Base-by-base conservation (phyloP, 1,140 invertebrate genomes). In the Cotesia chilonis region DNA sequence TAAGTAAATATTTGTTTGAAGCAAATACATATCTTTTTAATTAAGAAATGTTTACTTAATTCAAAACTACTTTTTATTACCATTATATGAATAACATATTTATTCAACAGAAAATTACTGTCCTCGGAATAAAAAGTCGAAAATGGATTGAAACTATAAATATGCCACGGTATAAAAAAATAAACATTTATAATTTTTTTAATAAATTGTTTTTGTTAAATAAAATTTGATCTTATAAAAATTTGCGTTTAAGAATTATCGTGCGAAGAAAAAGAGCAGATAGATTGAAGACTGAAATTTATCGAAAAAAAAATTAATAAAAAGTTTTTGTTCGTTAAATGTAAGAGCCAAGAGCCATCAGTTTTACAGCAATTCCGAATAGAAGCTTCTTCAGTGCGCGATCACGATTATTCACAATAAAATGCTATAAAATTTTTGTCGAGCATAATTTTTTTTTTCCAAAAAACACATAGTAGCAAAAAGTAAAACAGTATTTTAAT, bases 221-320 rank as follows among this genome's bases (percentile, higher is more conserved):
- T 57, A 57, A 57, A 57, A 57, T 20, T 36, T 12, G 61, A 64
- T 38, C 41, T 52, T 51, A 51, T 70, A 67, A 75, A 73, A 70
- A 71, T 37, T 68, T 41, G 41, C 37, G 71, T 71, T 35, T 67
- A 61, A 72, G 10, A 47, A 10, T 47, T 47, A 47, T 47, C 41
- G 41, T 47, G 41, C 38, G 60, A 66, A 67, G 4, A 64, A 68
- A 68, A 63, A 68, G 36, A 54, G n/a, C 63, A 71, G 69, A 76
- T 28, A 28, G 20, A 68, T 69, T 72, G 59, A 70, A 55, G 72
- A 69, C 66, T 67, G 52, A 76, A 66, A 63, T 70, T 65, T 61
- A 67, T 74, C 67, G 70, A 70, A 71, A 68, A 65, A 72, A 65
- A 52, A 55, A 52, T 17, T 17, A 17, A 72, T 47, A 66, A 57